Percentiles rank a stretch among this genome's conserved stretches.
Conservation (phyloP, 2,113 vertebrate genomes). For the Eulemur rufifrons region DNA sequence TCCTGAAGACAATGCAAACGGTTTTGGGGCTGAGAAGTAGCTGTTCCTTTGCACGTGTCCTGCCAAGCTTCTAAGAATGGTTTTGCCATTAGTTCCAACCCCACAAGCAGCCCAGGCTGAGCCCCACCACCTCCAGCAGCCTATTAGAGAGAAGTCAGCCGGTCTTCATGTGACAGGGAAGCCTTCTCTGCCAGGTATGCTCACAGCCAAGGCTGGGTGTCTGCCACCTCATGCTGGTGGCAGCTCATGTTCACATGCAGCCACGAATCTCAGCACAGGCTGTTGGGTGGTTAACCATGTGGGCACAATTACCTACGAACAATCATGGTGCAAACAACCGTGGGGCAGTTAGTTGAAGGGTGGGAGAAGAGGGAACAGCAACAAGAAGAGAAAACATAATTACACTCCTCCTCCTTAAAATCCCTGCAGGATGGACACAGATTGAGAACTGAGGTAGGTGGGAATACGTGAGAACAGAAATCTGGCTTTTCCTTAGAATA, state of each 20-base stretch:
- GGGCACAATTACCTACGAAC: not conserved
- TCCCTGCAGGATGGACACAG: not conserved
- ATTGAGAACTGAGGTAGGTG: not conserved
- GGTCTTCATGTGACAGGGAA: not conserved
- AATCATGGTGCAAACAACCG: not conserved
- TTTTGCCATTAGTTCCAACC: not conserved
- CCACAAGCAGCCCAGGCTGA: not conserved
- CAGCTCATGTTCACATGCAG: not conserved
- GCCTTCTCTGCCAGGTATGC: not conserved
- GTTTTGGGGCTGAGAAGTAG: not conserved
- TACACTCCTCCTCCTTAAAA: not conserved
- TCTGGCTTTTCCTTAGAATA: not conserved
- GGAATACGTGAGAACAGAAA: not conserved
- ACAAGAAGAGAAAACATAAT: not conserved
- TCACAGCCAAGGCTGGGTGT: not conserved
- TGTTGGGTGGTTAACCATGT: not conserved
- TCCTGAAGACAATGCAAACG: not conserved
- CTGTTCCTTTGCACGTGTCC: not conserved
- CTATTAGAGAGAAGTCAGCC: not conserved
- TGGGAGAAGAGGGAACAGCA: not conserved
- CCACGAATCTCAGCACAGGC: not conserved
- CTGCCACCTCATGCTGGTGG: not conserved
- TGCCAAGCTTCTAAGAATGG: not conserved
- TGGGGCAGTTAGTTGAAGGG: not conserved
- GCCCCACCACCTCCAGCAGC: not conserved